These are phyloP conservation scores for Rosalia funebris DNA, from an alignment of 2,888 invertebrate species.

Conservation along the genomic window DNA sequence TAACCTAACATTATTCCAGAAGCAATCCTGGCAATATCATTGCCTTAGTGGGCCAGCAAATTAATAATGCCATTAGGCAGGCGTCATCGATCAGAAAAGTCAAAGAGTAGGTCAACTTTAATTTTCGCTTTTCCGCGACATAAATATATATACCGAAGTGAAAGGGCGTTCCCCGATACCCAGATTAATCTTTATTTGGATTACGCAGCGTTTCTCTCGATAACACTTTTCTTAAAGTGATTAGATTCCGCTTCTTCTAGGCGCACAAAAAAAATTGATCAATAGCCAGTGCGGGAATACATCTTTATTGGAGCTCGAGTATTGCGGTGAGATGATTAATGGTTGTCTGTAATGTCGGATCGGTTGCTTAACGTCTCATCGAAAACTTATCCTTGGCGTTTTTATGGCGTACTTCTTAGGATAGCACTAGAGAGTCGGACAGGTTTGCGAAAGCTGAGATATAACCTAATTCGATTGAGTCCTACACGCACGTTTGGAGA, in stretches of 20 bases:
- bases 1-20: no score
- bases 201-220: slow-evolving; percentile 1
- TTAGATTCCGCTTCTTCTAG: slow-evolving; percentile 1
- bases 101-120: not conserved
- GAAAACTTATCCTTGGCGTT: slow-evolving; percentile 6
- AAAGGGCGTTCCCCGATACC: not conserved
- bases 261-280: slow-evolving; percentile 4
- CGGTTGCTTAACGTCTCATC: not conserved
- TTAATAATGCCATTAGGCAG: not conserved
- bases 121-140: not conserved
- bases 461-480: no score
- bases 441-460: no score
- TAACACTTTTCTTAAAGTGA: not conserved
- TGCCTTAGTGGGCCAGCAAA: not conserved
- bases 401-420: no score
- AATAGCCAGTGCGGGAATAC: slow-evolving; percentile 1
- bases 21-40: not conserved
- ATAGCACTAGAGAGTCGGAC: no score
- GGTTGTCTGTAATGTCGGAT: not conserved
- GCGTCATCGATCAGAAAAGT: not conserved
- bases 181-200: not conserved
- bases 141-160: not conserved
- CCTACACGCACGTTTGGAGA: no score
- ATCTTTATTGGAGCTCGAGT: slow-evolving; percentile 4
- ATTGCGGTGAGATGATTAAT: slow-evolving; percentile 14